Base-by-base conservation (phyloP, 2,113 vertebrate species). In the Opisthocomus hoazin region DNA sequence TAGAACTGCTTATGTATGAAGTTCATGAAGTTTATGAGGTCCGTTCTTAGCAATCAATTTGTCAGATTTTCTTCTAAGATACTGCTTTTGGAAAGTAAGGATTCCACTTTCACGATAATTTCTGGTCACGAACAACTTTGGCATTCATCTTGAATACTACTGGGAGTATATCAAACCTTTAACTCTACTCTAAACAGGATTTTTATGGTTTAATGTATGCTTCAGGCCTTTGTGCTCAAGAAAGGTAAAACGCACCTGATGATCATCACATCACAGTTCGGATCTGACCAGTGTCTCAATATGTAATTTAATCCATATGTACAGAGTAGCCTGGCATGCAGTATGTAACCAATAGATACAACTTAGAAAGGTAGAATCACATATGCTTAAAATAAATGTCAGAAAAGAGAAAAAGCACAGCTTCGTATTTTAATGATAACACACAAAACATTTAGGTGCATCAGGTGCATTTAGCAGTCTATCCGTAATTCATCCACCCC, bases 221-320 rank as follows among this genome's bases (percentile, higher is more conserved):
- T 58, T 46, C 24, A 73, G 68, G 36, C 10, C 24, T 85, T 70
- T 90, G 45, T 70, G 64, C 21, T 54, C 6, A 29, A 63, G 36
- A 84, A 63, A 9, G 26, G 29, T 71, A 95, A 84, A 87, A 87
- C 61, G 50, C 51, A 66, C 85, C 43, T 85, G 76, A 91, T 73
- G 54, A 91, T 84, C 65, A 80, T 83, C 74, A 90, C 69, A 39
- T 39, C 45, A 87, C 37, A 51, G 58, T 43, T 77, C 75, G 77
- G 48, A 50, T 56, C 36, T 46, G 36, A 84, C 30, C 7, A 2
- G 15, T 68, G 46, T 85, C 39, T 29, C 60, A 70, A 9, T 24
- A 58, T 11, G 10, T 87, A 89, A 96, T 95, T 95, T 94, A 95
- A 77, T 91, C 84, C 90, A n/a, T 73, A 64, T 56, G 74, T 45